Base-by-base conservation (phyloP, 2,888 invertebrate genomes). In the Pterostichus madidus region DNA sequence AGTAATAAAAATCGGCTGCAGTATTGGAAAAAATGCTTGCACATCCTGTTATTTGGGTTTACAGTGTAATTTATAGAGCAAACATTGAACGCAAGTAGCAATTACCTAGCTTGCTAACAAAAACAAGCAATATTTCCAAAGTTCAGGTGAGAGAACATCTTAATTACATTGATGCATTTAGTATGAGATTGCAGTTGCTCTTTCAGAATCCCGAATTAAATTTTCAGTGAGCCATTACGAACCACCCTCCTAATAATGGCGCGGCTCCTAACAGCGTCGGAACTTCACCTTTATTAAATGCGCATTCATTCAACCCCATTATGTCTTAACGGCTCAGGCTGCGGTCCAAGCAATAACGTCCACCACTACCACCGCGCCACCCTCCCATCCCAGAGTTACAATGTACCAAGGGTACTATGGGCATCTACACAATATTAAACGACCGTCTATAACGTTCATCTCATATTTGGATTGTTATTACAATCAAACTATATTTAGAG, bases 201-300 rank as follows among this genome's bases (percentile, higher is more conserved):
- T 77, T 77, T 39, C 56, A 35, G 56, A 17, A n/a, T 32, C 56
- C 77, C 35, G 56, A 56, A 83, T 83, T 83, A 77, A 83, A 83
- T 73, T 83, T 83, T 83, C 83, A 83, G 77, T 52, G 53, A 75
- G 77, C 76, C 53, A 83, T 77, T 83, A 83, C 76, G 17, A 39
- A 64, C 39, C 75, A 44, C 75, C 59, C 75, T 49, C 39, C 53
- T 77, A 83, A 76, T 83, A 83, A 77, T 75, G 49, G 77, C 35
- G 71, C 13, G 17, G 56, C 77, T 35, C 32, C 56, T 13, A 56
- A n/a, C 15, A 49, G 35, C 73, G 44, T 52, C 13, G 59, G 46
- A 77, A 53, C 76, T 81, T 75, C 32, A 81, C 81, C 81, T 83
- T 83, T 83, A 83, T 83, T 83, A 83, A 83, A 83, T 77, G 83